Percentiles rank a stretch among this genome's conserved stretches.
phyloP scores from a whole-genome alignment of 2,113 vertebrate species.

The Petrocephalus zakoni region DNA sequence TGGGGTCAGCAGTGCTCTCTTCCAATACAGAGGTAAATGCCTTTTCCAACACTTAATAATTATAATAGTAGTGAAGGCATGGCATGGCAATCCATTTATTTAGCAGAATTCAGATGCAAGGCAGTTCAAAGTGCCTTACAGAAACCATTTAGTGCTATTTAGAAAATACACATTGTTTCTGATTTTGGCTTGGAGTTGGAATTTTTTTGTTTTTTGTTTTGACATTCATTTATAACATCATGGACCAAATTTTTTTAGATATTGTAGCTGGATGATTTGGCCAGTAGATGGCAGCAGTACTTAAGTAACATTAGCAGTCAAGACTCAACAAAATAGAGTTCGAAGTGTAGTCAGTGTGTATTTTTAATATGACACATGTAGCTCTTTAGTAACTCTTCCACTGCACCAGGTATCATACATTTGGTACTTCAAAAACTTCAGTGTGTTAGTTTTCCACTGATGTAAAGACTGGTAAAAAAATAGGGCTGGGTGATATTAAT shows the following conservation, averaged over 20 bases:
- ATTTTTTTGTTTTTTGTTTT: too few relatives aligned
- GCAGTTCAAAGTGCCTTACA: not conserved
- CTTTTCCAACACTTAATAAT: not conserved
- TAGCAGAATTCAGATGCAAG: not conserved
- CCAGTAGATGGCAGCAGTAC: constrained; percentile 11
- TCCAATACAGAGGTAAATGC: constrained; percentile 69
- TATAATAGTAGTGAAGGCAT: not conserved
- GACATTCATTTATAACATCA: not conserved
- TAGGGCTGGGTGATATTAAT: too few relatives aligned
- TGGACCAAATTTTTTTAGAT: not conserved
- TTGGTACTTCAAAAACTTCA: too few relatives aligned
- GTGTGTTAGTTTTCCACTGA: too few relatives aligned
- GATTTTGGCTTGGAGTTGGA: too few relatives aligned
- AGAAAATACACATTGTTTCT: not conserved
- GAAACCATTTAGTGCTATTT: not conserved
- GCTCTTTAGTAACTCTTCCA: too few relatives aligned
- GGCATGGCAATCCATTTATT: not conserved
- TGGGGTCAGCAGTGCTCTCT: constrained; percentile 76
- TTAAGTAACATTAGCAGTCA: not conserved
- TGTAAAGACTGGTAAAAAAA: too few relatives aligned
- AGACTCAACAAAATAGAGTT: not conserved
- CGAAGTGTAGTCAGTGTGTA: too few relatives aligned
- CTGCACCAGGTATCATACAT: too few relatives aligned
- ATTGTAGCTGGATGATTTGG: not conserved
- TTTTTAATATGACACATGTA: too few relatives aligned